Evolutionary conservation across 1,140 invertebrate genomes (phyloP), one percentile per base, ranked within the genome.

Genomic region (Aphelinus certus): DNA sequence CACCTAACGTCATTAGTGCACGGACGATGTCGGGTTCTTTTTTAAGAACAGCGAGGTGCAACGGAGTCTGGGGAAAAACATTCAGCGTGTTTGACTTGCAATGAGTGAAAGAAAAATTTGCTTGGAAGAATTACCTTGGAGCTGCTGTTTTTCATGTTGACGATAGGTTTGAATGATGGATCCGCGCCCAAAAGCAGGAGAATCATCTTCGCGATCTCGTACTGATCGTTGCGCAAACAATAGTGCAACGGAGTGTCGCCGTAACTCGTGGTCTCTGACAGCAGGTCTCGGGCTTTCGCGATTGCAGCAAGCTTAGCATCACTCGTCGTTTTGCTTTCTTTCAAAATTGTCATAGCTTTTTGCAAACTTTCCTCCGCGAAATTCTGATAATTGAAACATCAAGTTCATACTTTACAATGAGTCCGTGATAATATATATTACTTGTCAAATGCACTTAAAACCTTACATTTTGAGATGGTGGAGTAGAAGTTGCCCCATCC

Each of bases 1-100:
- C 90, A 6, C 87, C 84, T 60, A 87, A 80, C 43, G 78, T 65
- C 43, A 90, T 71, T 53, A 90, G 79, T 56, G 80, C 84, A 53
- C 80, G 78, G 7, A 89, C 83, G 26, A 85, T 77, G 55, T 88
- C 83, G 0, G 86, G 57, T 55, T 87, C 85, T 77, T 88, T 86
- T 70, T 86, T 82, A 9, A 88, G 73, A 26, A 89, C 88, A 2
- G 89, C 88, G 62, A 88, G 84, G 82, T 91, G 89, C 3, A 90
- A 76, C 0, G 87, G 85, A 43, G 86, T 90, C 81, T 90, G 57
- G 10, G 78, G 81, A 86, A 42, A 67, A 64, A 76, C 70, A 51
- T 26, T 26, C 26, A 26, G 26, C 26, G 26, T 26, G 26, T 26
- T 26, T 26, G 26, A 26, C 26, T 26, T 26, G 26, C 26, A 26